Conservation (phyloP, 2,113 vertebrate genomes). For the Lophura nycthemera region DNA sequence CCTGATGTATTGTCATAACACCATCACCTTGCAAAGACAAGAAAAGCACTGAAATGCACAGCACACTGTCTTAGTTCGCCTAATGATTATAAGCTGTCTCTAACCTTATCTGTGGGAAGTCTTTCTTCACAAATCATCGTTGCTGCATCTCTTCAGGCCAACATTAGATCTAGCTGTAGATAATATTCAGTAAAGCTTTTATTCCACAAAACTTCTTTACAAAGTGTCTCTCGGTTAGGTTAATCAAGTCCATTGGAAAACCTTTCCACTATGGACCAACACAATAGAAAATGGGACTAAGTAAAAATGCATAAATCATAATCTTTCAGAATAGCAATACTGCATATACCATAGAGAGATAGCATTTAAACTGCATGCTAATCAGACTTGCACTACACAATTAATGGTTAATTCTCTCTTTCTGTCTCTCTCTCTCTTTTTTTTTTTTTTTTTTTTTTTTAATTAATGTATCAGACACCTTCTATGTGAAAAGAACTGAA, state of each 20-base stretch:
- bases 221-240: background rate
- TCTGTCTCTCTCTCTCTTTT: background rate
- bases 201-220: background rate
- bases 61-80: background rate
- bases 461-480: background rate
- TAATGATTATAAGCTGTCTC: background rate
- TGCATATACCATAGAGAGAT: background rate
- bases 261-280: background rate
- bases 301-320: background rate
- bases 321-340: background rate
- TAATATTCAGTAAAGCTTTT: background rate
- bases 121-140: constrained; percentile 2
- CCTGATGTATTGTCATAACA: background rate
- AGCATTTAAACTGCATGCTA: background rate
- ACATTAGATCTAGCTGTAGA: background rate
- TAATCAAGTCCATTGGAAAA: background rate
- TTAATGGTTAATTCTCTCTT: background rate
- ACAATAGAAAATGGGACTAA: background rate
- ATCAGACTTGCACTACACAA: background rate
- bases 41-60: background rate
- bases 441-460: background rate
- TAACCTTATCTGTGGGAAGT: background rate
- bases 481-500: background rate
- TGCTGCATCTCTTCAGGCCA: background rate
- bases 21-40: background rate